Evolutionary conservation across 1,140 invertebrate species (phyloP).

Genomic region (Thereuonema tuberculata): DNA sequence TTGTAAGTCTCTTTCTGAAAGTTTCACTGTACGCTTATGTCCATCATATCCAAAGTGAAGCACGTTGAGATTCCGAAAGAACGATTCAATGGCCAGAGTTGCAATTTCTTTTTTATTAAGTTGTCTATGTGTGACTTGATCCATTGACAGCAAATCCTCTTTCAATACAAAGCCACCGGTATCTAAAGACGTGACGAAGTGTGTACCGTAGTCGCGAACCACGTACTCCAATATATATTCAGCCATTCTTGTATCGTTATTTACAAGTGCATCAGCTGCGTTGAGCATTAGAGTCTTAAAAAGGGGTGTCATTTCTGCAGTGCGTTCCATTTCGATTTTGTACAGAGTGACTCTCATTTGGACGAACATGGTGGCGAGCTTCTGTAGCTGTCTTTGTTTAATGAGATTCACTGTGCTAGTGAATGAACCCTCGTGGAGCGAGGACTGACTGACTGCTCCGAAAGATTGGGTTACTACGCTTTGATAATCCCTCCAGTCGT

Average conservation of each 20-base stretch:
- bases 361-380: constrained; percentile 19
- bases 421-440: no score
- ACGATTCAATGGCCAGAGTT: not conserved
- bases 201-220: constrained; percentile 24
- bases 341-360: constrained; percentile 23
- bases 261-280: not conserved
- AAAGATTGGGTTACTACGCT: no score
- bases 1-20: not conserved
- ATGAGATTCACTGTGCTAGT: no score
- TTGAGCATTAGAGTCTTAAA: not conserved
- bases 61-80: not conserved
- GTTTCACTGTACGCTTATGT: not conserved
- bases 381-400: no score
- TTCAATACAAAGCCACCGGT: constrained; percentile 19
- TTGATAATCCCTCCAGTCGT: no score
- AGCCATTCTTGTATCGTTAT: not conserved
- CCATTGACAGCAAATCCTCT: not conserved
- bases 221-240: constrained; percentile 9
- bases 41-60: no score
- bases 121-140: not conserved
- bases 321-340: not conserved
- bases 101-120: not conserved
- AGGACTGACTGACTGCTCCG: no score
- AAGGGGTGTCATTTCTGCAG: not conserved
- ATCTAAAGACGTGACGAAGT: constrained; percentile 20